Evolutionary conservation across 2,888 invertebrate genomes (phyloP).

Genomic region (Hetaerina titia): DNA sequence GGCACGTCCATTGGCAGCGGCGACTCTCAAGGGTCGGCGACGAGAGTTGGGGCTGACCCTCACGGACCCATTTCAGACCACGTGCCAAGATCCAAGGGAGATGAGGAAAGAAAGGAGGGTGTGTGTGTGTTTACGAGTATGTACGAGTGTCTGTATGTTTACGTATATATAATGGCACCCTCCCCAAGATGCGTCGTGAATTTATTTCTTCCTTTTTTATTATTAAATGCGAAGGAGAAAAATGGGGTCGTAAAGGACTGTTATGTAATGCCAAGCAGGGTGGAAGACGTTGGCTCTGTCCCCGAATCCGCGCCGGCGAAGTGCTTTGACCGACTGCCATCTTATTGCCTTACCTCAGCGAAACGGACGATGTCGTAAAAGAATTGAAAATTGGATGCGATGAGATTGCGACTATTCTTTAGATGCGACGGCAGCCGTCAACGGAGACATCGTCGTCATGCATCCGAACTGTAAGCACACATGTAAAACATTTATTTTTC

Average conservation of each 20-base stretch:
- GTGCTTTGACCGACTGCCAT: background rate
- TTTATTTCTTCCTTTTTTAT: background rate
- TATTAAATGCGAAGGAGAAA: background rate
- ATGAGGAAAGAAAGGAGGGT: too few relatives aligned
- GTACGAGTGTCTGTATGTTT: too few relatives aligned
- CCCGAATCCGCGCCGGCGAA: background rate
- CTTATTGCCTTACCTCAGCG: background rate
- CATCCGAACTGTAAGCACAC: too few relatives aligned
- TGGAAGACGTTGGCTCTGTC: background rate
- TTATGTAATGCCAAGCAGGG: background rate
- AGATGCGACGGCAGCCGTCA: too few relatives aligned
- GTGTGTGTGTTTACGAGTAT: too few relatives aligned
- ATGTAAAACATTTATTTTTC: too few relatives aligned
- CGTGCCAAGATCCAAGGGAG: background rate
- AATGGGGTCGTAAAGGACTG: background rate
- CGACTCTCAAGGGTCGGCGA: background rate
- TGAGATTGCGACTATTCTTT: too few relatives aligned
- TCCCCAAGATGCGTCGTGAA: background rate
- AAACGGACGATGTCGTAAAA: too few relatives aligned
- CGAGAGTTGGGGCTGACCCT: background rate
- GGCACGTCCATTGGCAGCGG: background rate
- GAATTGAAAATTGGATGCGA: too few relatives aligned
- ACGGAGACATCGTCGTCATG: too few relatives aligned
- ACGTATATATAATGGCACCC: too few relatives aligned
- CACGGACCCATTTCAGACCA: background rate